Conservation (phyloP, 2,113 vertebrate genomes). For the Otus sunia region DNA sequence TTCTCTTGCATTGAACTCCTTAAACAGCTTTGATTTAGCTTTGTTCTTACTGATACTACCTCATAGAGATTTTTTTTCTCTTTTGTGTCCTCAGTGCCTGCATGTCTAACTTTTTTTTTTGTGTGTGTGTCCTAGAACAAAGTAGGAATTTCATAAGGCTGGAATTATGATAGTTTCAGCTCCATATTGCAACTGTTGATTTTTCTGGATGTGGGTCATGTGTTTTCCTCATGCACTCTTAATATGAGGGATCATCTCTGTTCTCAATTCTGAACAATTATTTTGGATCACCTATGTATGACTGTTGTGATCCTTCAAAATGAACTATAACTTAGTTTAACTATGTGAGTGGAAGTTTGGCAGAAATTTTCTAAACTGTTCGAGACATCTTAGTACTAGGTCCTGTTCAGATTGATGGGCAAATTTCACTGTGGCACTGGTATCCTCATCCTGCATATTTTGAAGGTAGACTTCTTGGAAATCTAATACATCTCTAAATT, state of each 20-base stretch:
- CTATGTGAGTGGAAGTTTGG: background rate
- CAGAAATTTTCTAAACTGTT: background rate
- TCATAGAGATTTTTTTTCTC: background rate
- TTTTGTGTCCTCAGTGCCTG: background rate
- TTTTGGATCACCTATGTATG: background rate
- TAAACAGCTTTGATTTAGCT: background rate
- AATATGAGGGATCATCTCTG: background rate
- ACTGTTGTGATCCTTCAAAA: background rate
- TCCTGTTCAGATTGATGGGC: background rate
- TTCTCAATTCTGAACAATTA: background rate
- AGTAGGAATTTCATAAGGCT: background rate
- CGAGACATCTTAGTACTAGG: background rate
- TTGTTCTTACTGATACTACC: background rate
- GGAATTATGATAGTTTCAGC: background rate
- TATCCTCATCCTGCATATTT: background rate
- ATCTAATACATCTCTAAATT: conserved; percentile 27
- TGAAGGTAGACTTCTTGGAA: background rate
- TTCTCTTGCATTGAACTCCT: background rate
- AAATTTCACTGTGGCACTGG: background rate
- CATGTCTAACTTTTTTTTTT: background rate
- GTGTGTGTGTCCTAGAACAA: background rate
- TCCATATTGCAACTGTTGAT: background rate
- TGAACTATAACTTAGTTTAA: background rate
- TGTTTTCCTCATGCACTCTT: background rate
- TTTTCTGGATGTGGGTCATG: background rate